phyloP scores from a whole-genome alignment of 92 coral and sea anemone genomes.

The Porites evermanni region DNA sequence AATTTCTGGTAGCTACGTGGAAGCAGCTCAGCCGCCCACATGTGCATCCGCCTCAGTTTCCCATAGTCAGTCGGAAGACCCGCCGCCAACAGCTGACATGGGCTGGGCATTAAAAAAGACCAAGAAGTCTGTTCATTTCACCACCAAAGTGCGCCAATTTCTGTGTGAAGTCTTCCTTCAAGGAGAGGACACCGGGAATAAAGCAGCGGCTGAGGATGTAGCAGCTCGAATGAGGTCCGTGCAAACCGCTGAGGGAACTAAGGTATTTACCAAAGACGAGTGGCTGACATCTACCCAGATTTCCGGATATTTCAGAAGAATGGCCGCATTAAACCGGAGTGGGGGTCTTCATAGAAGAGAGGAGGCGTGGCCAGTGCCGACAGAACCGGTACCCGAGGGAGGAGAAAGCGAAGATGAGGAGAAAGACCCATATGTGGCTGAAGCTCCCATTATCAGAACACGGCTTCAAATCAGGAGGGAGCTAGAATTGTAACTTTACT shows the following conservation, averaged over 20 bases:
- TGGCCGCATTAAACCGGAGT: no score
- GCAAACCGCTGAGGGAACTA: constrained; percentile 24
- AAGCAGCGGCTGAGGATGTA: constrained; percentile 55
- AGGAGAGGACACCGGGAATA: constrained; percentile 55
- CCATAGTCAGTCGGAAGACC: neutral
- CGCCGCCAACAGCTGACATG: constrained; percentile 30
- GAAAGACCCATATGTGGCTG: no score
- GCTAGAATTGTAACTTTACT: no score
- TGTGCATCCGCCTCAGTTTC: neutral
- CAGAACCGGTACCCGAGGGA: no score
- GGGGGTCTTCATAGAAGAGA: no score
- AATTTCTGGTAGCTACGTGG: neutral
- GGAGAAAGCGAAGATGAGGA: no score
- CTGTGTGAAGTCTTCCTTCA: constrained; percentile 37
- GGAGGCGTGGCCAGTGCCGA: no score
- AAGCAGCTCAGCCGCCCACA: neutral
- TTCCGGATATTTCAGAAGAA: constrained; percentile 18
- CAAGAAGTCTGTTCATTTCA: constrained; percentile 4
- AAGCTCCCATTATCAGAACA: no score
- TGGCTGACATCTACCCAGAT: constrained; percentile 54
- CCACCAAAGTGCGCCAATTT: constrained; percentile 34
- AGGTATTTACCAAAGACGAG: constrained; percentile 36
- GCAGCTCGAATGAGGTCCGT: constrained; percentile 41
- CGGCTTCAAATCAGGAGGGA: no score
- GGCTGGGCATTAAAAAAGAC: constrained; percentile 61